These are phyloP conservation scores for Tillus elongatus DNA, from an alignment of 2,888 invertebrate genomes.

Conservation along the genomic window DNA sequence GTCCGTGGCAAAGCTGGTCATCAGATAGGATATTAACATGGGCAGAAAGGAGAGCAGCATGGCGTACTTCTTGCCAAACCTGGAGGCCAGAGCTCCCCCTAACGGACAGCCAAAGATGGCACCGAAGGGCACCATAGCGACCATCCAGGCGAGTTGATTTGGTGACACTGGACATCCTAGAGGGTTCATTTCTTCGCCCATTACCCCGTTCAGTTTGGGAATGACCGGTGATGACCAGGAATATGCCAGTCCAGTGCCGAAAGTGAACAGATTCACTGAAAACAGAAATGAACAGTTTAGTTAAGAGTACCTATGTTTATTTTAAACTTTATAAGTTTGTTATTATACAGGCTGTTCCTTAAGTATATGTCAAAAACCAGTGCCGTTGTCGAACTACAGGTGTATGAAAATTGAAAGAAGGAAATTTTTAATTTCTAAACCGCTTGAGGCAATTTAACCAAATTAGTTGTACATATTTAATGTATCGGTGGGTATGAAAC, in stretches of 20 bases:
- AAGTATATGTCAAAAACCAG: too few relatives aligned
- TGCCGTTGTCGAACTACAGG: too few relatives aligned
- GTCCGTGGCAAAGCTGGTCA: conserved; percentile 14
- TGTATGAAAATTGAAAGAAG: too few relatives aligned
- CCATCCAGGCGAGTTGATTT: conserved; percentile 13
- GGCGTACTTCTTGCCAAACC: conserved; percentile 17
- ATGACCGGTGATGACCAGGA: conserved; percentile 17
- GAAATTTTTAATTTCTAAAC: too few relatives aligned
- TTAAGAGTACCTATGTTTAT: too few relatives aligned
- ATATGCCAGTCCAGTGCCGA: conserved; percentile 13
- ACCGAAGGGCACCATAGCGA: conserved; percentile 16
- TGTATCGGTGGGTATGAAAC: too few relatives aligned
- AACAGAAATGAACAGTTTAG: too few relatives aligned
- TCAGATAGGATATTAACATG: conserved; percentile 16
- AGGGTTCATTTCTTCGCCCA: conserved; percentile 1
- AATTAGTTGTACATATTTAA: too few relatives aligned
- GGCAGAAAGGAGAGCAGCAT: conserved; percentile 17
- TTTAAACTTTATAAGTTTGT: too few relatives aligned
- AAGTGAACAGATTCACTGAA: conserved; percentile 14
- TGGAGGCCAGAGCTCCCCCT: conserved; percentile 12
- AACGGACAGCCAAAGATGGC: conserved; percentile 17
- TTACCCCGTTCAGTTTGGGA: conserved; percentile 12
- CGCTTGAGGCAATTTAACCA: too few relatives aligned
- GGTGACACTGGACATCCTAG: conserved; percentile 9
- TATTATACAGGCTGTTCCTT: too few relatives aligned